Percentiles rank a stretch among this genome's conserved stretches.
phyloP scores from a whole-genome alignment of 2,797 vertebrate species.

The Enteromius unitaeniatus region DNA sequence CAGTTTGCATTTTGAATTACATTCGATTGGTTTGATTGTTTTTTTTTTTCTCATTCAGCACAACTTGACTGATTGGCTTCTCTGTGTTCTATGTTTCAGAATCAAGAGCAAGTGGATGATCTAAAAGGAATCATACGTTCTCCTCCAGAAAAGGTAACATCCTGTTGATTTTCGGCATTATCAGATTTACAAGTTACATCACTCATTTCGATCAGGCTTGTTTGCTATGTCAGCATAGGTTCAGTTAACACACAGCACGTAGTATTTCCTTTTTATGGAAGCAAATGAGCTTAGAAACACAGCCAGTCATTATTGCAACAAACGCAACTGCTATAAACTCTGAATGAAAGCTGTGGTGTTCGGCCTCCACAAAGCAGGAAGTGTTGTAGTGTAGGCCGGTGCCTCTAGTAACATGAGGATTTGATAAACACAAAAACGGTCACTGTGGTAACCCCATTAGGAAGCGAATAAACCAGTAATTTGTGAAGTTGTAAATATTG shows the following conservation, averaged over 20 bases:
- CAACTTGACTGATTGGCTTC: constrained; percentile 14
- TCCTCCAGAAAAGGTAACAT: constrained; percentile 60
- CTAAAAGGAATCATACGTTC: constrained; percentile 53
- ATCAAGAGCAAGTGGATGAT: constrained; percentile 56
- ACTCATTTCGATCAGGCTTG: neutral
- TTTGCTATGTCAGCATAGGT: neutral
- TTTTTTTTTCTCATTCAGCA: neutral
- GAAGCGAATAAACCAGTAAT: constrained; percentile 47
- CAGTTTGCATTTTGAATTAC: too few relatives aligned
- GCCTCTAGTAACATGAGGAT: constrained; percentile 33
- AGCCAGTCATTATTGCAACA: constrained; percentile 2
- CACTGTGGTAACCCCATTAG: constrained; percentile 36
- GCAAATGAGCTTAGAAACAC: constrained; percentile 2
- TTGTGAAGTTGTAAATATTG: constrained; percentile 24
- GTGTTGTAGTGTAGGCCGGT: constrained; percentile 27
- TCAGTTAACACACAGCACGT: neutral
- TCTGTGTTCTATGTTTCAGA: constrained; percentile 48
- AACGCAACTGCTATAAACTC: constrained; percentile 20
- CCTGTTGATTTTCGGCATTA: neutral
- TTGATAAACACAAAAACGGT: constrained; percentile 34
- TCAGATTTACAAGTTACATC: neutral
- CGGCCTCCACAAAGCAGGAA: constrained; percentile 30
- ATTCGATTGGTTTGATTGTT: neutral
- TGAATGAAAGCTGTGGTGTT: constrained; percentile 21
- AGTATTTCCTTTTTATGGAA: neutral